Evolutionary conservation across 1,140 invertebrate species (phyloP).

Genomic region (Trissolcus basalis): DNA sequence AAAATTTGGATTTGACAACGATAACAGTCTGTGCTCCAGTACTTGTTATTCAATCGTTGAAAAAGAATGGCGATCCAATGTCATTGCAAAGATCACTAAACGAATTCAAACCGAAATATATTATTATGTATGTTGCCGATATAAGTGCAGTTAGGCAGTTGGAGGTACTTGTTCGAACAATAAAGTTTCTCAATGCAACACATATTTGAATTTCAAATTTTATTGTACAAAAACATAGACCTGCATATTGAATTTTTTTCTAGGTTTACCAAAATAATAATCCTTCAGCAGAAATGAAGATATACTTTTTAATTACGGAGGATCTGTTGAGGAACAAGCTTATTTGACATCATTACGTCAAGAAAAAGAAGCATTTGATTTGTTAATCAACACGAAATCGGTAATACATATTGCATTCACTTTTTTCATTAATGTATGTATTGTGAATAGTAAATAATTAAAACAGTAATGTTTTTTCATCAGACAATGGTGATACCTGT

Average conservation of each 20-base stretch:
- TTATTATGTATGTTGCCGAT: conserved; percentile 94
- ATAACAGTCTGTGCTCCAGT: conserved; percentile 77
- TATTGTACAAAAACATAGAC: too few species aligned
- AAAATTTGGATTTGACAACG: conserved; percentile 81
- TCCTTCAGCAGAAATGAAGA: conserved; percentile 79
- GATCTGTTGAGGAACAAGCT: conserved; percentile 96
- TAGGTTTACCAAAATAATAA: conserved; percentile 84
- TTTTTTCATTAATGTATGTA: background rate
- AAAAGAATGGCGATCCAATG: conserved; percentile 82
- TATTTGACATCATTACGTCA: conserved; percentile 92
- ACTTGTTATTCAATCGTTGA: conserved; percentile 86
- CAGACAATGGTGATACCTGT: conserved; percentile 94
- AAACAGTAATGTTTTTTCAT: too few species aligned
- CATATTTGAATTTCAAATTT: too few species aligned
- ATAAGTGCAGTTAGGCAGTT: conserved; percentile 91
- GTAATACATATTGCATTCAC: conserved; percentile 81
- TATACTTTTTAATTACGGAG: conserved; percentile 94
- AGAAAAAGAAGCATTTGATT: conserved; percentile 96
- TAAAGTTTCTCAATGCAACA: background rate
- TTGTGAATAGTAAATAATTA: background rate
- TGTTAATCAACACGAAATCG: conserved; percentile 92
- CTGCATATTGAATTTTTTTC: too few species aligned
- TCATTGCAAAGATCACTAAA: conserved; percentile 82
- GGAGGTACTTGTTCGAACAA: conserved; percentile 78
- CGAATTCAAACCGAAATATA: conserved; percentile 85